Evolutionary conservation across 2,797 vertebrate genomes (phyloP).

Genomic region (Rhynchotus rufescens): DNA sequence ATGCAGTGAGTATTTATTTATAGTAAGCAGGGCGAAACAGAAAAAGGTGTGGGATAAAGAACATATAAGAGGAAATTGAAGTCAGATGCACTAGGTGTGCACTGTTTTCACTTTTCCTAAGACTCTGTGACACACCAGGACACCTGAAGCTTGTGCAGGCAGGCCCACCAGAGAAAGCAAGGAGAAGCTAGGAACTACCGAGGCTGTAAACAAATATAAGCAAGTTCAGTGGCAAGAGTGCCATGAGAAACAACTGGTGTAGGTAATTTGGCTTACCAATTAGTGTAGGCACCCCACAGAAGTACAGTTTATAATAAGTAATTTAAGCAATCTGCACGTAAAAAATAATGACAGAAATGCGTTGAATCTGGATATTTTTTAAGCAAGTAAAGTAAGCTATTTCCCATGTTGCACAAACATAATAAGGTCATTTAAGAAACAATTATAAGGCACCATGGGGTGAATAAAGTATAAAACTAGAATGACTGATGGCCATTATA

Average conservation of each 20-base stretch:
- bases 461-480: slow-evolving; percentile 56
- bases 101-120: neutral
- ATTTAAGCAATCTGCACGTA: slow-evolving; percentile 54
- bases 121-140: neutral
- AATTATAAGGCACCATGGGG: slow-evolving; percentile 65
- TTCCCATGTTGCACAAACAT: slow-evolving; percentile 66
- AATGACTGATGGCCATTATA: slow-evolving; percentile 56
- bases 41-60: neutral
- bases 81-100: neutral
- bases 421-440: slow-evolving; percentile 77
- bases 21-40: neutral
- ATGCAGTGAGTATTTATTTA: neutral
- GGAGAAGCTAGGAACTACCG: neutral
- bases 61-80: neutral
- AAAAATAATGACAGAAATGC: slow-evolving; percentile 66
- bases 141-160: neutral
- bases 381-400: slow-evolving; percentile 59
- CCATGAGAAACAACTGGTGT: neutral
- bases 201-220: neutral
- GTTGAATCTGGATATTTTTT: slow-evolving; percentile 47
- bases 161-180: neutral
- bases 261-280: slow-evolving; percentile 5
- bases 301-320: slow-evolving; percentile 48
- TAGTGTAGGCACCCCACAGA: slow-evolving; percentile 7
- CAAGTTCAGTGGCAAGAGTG: slow-evolving; percentile 5